Evolutionary conservation across 2,888 invertebrate genomes (phyloP), one percentile per base, ranked within the genome.

Genomic region (Ariolimax columbianus): DNA sequence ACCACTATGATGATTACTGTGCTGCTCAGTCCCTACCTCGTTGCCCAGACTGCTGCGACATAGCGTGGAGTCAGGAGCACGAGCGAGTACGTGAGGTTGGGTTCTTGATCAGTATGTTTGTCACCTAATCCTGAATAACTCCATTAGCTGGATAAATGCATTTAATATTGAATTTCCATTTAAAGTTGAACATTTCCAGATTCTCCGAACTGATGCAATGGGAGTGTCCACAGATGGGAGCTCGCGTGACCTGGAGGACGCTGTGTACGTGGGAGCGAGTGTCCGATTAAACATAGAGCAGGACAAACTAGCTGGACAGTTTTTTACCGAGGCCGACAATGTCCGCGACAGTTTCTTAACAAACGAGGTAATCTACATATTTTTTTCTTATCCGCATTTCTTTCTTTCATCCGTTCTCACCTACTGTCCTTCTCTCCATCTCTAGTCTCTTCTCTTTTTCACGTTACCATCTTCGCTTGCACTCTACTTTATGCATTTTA

Each of bases 241-340:
- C 14, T 40, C 38, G 9, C 47, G 26, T 19, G 70, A 83, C 68
- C 81, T 87, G 72, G 43, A 78, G 36, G 33, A 81, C 26, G 84
- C 87, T 11, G 86, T 86, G 23, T 38, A 30, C 30, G 23, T 55
- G 23, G 87, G 87, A 26, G 83, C 86, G 36, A 72, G 83, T 77
- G 83, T 87, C n/a, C 77, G 87, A 59, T 79, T 87, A 68, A 84
- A 82, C 82, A 73, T 87, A 47, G 84, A 87, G 68, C 86, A 87
- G 81, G 86, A 86, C 38, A 73, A 82, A 30, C 36, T 66, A 0
- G 85, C 83, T 23, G 87, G 87, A 26, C 86, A 86, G 75, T 84
- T 86, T 63, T 86, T 87, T 77, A 86, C 86, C n/a, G 86, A 87
- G 78, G 84, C 84, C 26, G 87, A 87, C 72, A 87, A 87, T 82